Evolutionary conservation across 2,888 invertebrate species (phyloP).

Genomic region (Ormia ochracea): DNA sequence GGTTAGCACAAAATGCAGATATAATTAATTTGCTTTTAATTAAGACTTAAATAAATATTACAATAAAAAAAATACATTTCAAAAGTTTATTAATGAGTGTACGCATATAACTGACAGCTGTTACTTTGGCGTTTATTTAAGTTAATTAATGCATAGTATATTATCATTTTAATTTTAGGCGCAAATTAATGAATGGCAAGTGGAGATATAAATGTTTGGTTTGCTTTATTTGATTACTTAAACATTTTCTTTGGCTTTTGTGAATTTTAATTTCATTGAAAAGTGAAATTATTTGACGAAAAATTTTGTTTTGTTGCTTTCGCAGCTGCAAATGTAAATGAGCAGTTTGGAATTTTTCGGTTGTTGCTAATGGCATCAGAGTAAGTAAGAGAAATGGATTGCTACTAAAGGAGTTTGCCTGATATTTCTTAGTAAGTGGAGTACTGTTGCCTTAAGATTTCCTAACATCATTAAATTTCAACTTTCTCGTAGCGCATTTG

Average conservation of each 20-base stretch:
- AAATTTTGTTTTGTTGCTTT: slow-evolving; percentile 19
- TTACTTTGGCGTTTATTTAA: too few species aligned
- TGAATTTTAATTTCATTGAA: background rate
- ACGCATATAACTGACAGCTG: too few species aligned
- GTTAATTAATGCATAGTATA: too few species aligned
- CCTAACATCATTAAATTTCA: too few species aligned
- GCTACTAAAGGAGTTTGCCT: slow-evolving; percentile 15
- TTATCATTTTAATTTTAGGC: too few species aligned
- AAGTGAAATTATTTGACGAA: background rate
- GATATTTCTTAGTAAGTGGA: background rate
- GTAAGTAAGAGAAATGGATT: slow-evolving; percentile 36
- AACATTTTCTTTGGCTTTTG: background rate
- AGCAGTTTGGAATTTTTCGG: background rate
- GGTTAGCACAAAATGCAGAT: background rate
- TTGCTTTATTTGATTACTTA: background rate
- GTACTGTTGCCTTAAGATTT: too few species aligned
- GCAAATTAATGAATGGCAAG: too few species aligned
- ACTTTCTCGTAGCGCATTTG: too few species aligned
- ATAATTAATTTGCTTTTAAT: background rate
- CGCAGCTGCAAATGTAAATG: background rate
- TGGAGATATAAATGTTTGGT: too few species aligned
- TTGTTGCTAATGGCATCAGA: slow-evolving; percentile 24
- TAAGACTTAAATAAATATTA: background rate
- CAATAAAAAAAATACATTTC: background rate
- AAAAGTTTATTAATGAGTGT: background rate